Conservation (phyloP, 2,113 vertebrate species). For the Tragelaphus strepsiceros region DNA sequence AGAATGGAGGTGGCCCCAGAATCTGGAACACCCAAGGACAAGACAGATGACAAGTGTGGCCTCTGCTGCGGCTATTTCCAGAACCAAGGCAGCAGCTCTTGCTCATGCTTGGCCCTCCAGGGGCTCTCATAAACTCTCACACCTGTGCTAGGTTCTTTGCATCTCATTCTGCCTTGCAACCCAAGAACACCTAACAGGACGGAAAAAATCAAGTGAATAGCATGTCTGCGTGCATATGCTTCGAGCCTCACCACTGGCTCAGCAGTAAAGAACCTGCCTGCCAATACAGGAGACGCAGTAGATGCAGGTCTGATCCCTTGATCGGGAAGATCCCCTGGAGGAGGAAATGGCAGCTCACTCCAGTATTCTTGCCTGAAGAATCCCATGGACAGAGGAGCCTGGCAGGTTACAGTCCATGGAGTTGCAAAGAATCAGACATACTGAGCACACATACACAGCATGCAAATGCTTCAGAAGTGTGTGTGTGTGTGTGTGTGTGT, state of each 20-base stretch:
- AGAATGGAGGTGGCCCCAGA: neutral
- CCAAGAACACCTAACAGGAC: neutral
- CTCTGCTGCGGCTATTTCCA: neutral
- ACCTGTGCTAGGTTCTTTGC: slow-evolving; percentile 26
- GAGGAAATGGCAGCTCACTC: neutral
- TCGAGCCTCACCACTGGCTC: neutral
- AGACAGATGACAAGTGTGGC: neutral
- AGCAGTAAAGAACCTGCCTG: neutral
- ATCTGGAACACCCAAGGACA: neutral
- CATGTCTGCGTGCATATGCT: neutral
- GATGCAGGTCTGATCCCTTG: neutral
- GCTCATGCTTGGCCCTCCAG: neutral
- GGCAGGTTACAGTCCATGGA: neutral
- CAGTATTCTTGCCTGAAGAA: neutral
- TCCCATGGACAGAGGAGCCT: neutral
- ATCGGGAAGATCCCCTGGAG: neutral
- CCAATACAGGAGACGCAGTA: neutral
- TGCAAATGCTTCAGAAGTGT: neutral
- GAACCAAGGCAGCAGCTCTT: neutral
- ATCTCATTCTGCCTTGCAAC: neutral
- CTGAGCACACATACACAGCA: neutral
- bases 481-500: neutral
- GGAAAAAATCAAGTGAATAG: neutral
- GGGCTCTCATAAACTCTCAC: neutral
- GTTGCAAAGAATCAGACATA: neutral